Evolutionary conservation across 2,888 invertebrate species (phyloP).

Genomic region (Pyralis farinalis): DNA sequence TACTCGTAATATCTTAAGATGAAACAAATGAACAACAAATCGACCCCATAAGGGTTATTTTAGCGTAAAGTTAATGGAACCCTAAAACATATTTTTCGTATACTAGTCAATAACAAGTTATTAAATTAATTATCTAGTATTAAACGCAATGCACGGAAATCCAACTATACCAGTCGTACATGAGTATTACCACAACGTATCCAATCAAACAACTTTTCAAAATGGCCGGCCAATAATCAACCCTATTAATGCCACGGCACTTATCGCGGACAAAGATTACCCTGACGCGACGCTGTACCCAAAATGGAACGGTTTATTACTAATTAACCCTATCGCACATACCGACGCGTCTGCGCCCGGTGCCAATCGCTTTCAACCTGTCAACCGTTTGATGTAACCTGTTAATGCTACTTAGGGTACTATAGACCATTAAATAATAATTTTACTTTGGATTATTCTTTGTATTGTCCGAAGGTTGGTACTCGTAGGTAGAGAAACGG

Average conservation of each 20-base stretch:
- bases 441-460: background rate
- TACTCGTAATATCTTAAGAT: no score
- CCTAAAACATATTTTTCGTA: no score
- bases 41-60: no score
- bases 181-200: background rate
- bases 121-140: no score
- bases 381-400: constrained; percentile 40
- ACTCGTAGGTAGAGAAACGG: no score
- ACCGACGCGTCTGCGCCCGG: constrained; percentile 35
- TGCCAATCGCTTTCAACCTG: constrained; percentile 53
- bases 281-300: constrained; percentile 20
- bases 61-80: no score
- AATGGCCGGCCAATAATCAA: background rate
- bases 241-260: constrained; percentile 1
- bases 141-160: no score
- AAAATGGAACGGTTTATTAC: constrained; percentile 23
- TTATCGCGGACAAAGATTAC: constrained; percentile 5
- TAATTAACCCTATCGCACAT: constrained; percentile 58
- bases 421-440: constrained; percentile 5
- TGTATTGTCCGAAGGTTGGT: no score
- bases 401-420: constrained; percentile 6
- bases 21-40: no score
- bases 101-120: no score
- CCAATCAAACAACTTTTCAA: background rate
- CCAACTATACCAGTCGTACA: no score